Evolutionary conservation across 2,888 invertebrate species (phyloP).

Genomic region (Macrophya annulata): DNA sequence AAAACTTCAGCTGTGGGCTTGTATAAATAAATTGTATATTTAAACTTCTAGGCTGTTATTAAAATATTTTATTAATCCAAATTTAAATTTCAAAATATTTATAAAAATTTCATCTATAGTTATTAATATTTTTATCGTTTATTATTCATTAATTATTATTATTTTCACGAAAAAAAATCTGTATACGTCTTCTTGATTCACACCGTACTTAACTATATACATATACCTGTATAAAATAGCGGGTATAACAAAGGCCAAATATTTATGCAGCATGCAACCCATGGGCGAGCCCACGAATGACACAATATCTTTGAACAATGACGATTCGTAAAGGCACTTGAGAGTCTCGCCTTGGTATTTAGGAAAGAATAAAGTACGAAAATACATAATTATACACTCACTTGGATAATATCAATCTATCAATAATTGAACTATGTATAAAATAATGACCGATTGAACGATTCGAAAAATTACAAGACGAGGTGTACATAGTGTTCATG

Average conservation of each 20-base stretch:
- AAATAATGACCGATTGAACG: slow-evolving; percentile 16
- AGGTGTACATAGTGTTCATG: background rate
- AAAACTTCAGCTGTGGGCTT: background rate
- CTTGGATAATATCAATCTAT: background rate
- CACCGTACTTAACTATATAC: background rate
- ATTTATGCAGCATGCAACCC: slow-evolving; percentile 50
- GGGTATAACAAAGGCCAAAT: slow-evolving; percentile 47
- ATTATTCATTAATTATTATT: background rate
- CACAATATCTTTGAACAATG: slow-evolving; percentile 66
- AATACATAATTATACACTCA: background rate
- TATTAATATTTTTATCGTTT: background rate
- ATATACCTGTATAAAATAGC: slow-evolving; percentile 1
- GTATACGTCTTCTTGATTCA: background rate
- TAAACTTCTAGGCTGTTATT: background rate
- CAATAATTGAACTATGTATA: background rate
- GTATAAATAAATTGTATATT: background rate
- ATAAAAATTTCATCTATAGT: background rate
- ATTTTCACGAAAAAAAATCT: background rate
- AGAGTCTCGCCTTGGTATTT: background rate
- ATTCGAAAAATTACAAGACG: slow-evolving; percentile 16
- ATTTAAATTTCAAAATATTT: background rate
- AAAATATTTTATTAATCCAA: background rate
- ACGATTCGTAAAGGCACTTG: slow-evolving; percentile 19
- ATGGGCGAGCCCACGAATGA: slow-evolving; percentile 68
- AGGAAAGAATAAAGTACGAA: background rate